These are phyloP conservation scores for Trachymyrmex cornetzi DNA, from an alignment of 1,140 invertebrate species.

Conservation along the genomic window DNA sequence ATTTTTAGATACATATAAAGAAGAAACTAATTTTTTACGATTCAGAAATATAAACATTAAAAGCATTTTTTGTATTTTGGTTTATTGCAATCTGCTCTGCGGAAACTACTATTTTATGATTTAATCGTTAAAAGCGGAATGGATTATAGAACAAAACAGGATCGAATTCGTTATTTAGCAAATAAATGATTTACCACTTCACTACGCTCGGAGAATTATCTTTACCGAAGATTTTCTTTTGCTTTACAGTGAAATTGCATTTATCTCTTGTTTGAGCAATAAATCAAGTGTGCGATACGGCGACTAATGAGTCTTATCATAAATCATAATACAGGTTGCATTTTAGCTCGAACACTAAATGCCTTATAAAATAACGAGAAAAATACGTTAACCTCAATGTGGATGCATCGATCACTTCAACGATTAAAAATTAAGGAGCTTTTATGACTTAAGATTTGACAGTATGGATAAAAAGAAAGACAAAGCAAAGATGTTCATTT, in stretches of 20 bases:
- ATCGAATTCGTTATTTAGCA: constrained; percentile 37
- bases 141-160: background rate
- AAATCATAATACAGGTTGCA: constrained; percentile 46
- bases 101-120: background rate
- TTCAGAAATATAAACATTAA: background rate
- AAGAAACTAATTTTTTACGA: background rate
- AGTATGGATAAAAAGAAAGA: background rate
- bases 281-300: constrained; percentile 43
- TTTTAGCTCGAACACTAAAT: constrained; percentile 34
- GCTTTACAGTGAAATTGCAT: background rate
- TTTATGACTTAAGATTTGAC: constrained; percentile 4
- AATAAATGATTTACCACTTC: constrained; percentile 22
- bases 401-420: constrained; percentile 33
- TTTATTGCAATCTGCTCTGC: background rate
- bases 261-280: constrained; percentile 46
- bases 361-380: constrained; percentile 27
- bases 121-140: constrained; percentile 7
- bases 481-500: background rate
- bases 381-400: constrained; percentile 24
- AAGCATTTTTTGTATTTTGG: background rate
- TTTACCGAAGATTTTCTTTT: background rate
- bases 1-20: background rate
- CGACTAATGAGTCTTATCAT: constrained; percentile 56
- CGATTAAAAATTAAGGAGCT: constrained; percentile 39
- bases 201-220: constrained; percentile 16